These are phyloP conservation scores for Acromyrmex echinatior DNA, from an alignment of 1,140 invertebrate genomes.

Conservation along the genomic window DNA sequence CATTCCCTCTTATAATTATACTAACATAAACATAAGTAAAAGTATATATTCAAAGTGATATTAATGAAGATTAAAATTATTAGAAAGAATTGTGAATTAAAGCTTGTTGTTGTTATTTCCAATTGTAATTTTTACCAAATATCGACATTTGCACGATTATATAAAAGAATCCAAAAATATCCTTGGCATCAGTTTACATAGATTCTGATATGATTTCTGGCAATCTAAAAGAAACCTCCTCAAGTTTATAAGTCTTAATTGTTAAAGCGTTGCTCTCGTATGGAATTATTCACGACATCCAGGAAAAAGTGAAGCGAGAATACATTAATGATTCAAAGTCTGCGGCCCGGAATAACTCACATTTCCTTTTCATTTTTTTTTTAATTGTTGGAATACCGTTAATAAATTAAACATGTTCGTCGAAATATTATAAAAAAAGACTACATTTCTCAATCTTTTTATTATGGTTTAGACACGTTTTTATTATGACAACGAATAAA, in stretches of 20 bases:
- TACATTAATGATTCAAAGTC: background rate
- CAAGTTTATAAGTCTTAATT: too few species aligned
- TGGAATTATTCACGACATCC: background rate
- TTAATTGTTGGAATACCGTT: background rate
- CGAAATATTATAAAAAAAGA: background rate
- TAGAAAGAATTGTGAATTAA: background rate
- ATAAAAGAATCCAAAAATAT: too few species aligned
- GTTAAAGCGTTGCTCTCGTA: background rate
- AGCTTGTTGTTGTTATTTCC: background rate
- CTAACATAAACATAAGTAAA: background rate
- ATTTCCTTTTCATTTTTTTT: background rate
- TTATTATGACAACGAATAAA: too few species aligned
- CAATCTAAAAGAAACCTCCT: too few species aligned
- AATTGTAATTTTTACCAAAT: too few species aligned
- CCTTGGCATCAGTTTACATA: too few species aligned
- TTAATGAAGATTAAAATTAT: background rate
- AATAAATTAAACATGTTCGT: background rate
- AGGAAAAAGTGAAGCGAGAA: background rate
- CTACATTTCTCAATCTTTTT: background rate
- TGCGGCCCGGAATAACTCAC: background rate
- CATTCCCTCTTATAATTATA: background rate
- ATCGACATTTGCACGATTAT: too few species aligned
- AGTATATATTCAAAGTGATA: background rate
- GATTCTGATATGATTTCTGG: too few species aligned
- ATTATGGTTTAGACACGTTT: background rate